Percentiles rank a stretch among this genome's conserved stretches.
phyloP scores from a whole-genome alignment of 2,888 invertebrate genomes.

The Sisyra terminalis region DNA sequence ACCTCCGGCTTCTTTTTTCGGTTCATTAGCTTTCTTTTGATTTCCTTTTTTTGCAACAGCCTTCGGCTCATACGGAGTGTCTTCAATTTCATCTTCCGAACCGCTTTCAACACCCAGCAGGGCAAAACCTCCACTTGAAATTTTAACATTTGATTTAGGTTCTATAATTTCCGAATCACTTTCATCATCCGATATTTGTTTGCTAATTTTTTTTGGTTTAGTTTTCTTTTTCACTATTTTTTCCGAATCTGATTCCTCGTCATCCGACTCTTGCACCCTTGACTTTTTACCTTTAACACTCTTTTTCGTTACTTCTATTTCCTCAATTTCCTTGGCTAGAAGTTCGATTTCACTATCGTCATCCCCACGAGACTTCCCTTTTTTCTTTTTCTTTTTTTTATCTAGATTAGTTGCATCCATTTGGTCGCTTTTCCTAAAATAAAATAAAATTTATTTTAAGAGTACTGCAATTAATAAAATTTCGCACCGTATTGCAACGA shows the following conservation, averaged over 20 bases:
- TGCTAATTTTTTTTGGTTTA: conserved; percentile 20
- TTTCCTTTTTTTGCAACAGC: conserved; percentile 15
- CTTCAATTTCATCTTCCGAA: conserved; percentile 24
- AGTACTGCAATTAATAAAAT: neutral
- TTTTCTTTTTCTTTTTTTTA: conserved; percentile 29
- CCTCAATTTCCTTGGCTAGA: conserved; percentile 38
- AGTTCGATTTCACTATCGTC: conserved; percentile 29
- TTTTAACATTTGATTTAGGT: neutral
- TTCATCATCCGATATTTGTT: conserved; percentile 9
- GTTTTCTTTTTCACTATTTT: neutral
- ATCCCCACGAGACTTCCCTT: conserved; percentile 28
- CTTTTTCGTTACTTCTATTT: conserved; percentile 38
- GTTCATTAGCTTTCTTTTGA: conserved; percentile 6
- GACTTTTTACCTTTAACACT: conserved; percentile 16
- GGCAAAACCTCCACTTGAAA: conserved; percentile 31
- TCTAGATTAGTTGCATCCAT: conserved; percentile 14
- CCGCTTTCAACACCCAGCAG: conserved; percentile 43
- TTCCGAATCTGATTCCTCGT: conserved; percentile 13
- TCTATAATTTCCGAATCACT: conserved; percentile 9
- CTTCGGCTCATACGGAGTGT: conserved; percentile 12
- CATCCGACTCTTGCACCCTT: conserved; percentile 26
- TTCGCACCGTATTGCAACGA: conserved; percentile 7
- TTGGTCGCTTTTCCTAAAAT: conserved; percentile 11
- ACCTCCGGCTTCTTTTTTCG: conserved; percentile 17
- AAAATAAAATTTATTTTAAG: neutral